A percentile compares a stretch with the other conserved stretches of the same genome.
Evolutionary conservation across 1,140 invertebrate species (phyloP).

Genomic region (Drosophila pallidifrons): DNA sequence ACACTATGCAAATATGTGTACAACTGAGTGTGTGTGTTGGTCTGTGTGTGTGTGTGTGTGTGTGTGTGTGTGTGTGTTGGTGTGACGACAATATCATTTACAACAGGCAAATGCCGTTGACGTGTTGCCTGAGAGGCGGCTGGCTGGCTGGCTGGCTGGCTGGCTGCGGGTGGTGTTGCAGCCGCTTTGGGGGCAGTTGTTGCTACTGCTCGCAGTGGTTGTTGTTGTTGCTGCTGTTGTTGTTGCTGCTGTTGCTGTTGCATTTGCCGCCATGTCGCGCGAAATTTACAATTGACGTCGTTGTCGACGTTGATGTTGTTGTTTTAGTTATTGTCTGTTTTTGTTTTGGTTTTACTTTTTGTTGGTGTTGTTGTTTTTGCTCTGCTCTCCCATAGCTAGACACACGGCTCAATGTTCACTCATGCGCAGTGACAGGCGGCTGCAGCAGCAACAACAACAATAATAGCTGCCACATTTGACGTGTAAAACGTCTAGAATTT

Average conservation of each 20-base stretch:
- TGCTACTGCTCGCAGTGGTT: not conserved
- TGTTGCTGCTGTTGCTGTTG: slow-evolving; percentile 40
- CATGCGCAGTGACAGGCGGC: slow-evolving; percentile 75
- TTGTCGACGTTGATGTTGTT: slow-evolving; percentile 34
- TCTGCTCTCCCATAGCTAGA: slow-evolving; percentile 32
- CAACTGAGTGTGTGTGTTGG: slow-evolving; percentile 26
- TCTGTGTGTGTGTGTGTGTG: slow-evolving; percentile 41
- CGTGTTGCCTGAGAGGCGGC: slow-evolving; percentile 30
- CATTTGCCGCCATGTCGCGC: slow-evolving; percentile 71
- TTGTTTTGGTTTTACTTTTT: slow-evolving; percentile 3
- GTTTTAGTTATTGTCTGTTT: slow-evolving; percentile 28
- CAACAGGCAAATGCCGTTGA: slow-evolving; percentile 56
- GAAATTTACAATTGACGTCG: slow-evolving; percentile 76
- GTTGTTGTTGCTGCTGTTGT: slow-evolving; percentile 11
- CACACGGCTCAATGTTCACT: slow-evolving; percentile 73
- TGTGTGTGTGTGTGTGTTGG: slow-evolving; percentile 43
- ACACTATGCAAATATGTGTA: slow-evolving; percentile 59
- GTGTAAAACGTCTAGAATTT: slow-evolving; percentile 79
- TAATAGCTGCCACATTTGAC: slow-evolving; percentile 63
- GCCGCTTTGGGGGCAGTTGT: slow-evolving; percentile 30
- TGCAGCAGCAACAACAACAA: slow-evolving; percentile 56
- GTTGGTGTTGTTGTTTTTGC: slow-evolving; percentile 21
- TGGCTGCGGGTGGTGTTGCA: slow-evolving; percentile 14
- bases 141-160: not conserved
- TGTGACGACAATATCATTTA: slow-evolving; percentile 80